These are phyloP conservation scores for Xiphydria camelus DNA, from an alignment of 2,888 invertebrate genomes.

Conservation along the genomic window DNA sequence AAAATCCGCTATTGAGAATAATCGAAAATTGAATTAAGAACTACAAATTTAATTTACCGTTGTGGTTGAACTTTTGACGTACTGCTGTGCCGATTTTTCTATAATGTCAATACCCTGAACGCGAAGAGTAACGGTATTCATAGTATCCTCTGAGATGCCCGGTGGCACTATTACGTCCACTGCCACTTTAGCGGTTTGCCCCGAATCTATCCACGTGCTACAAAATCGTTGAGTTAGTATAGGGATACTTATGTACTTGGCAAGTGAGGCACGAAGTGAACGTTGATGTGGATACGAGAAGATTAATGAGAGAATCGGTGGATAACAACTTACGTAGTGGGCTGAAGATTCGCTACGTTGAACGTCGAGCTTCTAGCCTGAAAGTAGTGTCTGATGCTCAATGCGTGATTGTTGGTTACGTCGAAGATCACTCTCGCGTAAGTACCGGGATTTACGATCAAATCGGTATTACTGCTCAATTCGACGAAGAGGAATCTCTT, in stretches of 20 bases:
- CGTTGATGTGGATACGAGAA: too few species aligned
- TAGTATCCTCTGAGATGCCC: conserved; percentile 19
- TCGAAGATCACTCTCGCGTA: conserved; percentile 65
- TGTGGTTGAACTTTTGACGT: conserved; percentile 28
- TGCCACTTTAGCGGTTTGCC: conserved; percentile 33
- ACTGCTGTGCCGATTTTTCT: conserved; percentile 43
- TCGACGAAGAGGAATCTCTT: conserved; percentile 37
- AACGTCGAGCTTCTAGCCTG: conserved; percentile 64
- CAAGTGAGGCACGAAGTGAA: too few species aligned
- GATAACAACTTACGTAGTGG: conserved; percentile 62
- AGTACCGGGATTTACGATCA: conserved; percentile 41
- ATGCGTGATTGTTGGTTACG: conserved; percentile 70
- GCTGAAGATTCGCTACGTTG: conserved; percentile 62
- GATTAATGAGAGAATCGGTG: too few species aligned
- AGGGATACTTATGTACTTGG: too few species aligned
- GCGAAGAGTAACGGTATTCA: conserved; percentile 39
- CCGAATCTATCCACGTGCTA: conserved; percentile 37
- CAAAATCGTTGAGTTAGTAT: too few species aligned
- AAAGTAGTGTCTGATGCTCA: conserved; percentile 63
- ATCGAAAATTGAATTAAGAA: too few species aligned
- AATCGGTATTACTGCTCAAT: conserved; percentile 38
- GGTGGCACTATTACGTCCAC: conserved; percentile 36
- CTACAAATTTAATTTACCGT: conserved; percentile 28
- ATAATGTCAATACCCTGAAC: conserved; percentile 34
- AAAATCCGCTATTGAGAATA: too few species aligned